phyloP scores from a whole-genome alignment of 2,113 vertebrate species.

The Globicephala melas region DNA sequence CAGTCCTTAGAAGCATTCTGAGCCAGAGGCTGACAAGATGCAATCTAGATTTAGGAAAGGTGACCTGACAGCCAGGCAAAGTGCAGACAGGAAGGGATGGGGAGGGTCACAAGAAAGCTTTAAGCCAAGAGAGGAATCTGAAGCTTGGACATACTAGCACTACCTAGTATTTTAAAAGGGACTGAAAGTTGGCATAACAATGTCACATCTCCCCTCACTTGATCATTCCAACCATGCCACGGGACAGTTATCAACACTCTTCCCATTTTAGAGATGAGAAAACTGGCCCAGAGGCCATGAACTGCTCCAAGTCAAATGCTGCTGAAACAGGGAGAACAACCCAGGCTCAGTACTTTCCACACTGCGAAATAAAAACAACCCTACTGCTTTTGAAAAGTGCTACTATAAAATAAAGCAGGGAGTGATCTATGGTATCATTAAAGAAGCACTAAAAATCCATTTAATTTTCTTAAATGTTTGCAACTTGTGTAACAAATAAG shows the following conservation, averaged over 20 bases:
- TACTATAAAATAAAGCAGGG: neutral
- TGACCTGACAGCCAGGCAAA: neutral
- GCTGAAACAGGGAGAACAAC: neutral
- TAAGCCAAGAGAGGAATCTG: neutral
- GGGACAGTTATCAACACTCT: neutral
- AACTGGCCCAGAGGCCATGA: neutral
- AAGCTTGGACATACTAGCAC: neutral
- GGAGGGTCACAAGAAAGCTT: neutral
- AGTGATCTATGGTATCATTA: neutral
- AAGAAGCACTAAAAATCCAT: neutral
- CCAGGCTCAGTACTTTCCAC: neutral
- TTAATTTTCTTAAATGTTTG: neutral
- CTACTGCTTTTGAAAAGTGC: neutral
- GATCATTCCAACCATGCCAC: neutral
- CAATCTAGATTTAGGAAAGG: neutral
- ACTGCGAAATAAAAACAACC: neutral
- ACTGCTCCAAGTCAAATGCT: neutral
- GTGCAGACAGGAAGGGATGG: neutral
- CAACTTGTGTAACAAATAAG: slow-evolving; percentile 3
- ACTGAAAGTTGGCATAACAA: neutral
- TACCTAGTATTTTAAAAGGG: neutral
- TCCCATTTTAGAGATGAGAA: neutral
- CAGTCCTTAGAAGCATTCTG: neutral
- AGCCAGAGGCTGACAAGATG: neutral
- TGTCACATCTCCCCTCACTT: neutral